Evolutionary conservation across 2,113 vertebrate species (phyloP).

Genomic region (Arothron firmamentum): DNA sequence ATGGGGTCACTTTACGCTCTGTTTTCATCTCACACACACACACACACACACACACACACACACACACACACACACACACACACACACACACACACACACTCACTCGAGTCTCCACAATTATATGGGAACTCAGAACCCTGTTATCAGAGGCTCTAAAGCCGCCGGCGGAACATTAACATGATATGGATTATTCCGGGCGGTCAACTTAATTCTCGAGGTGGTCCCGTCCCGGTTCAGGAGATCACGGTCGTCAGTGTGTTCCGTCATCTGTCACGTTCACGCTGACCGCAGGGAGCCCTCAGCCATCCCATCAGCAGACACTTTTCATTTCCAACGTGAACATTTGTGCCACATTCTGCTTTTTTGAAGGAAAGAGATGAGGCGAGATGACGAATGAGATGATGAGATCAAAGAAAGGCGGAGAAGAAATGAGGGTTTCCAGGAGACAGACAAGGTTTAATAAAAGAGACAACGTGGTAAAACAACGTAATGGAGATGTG

Average conservation of each 20-base stretch:
- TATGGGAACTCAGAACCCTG: constrained; percentile 21
- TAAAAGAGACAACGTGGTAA: too few species aligned
- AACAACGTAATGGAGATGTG: too few species aligned
- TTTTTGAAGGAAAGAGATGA: too few species aligned
- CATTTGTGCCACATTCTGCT: too few species aligned
- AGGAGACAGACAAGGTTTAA: too few species aligned
- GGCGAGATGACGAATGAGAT: too few species aligned
- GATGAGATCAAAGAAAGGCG: too few species aligned
- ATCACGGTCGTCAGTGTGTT: constrained; percentile 8
- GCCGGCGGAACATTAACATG: constrained; percentile 43
- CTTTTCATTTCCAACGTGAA: neutral
- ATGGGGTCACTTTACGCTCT: constrained; percentile 1
- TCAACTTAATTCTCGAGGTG: constrained; percentile 31
- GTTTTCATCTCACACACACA: constrained; percentile 1
- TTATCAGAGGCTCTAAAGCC: constrained; percentile 40
- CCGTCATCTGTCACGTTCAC: constrained; percentile 20
- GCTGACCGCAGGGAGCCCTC: neutral
- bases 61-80: constrained; percentile 26
- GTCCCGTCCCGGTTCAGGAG: constrained; percentile 6
- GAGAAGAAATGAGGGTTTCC: too few species aligned
- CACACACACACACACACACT: constrained; percentile 27
- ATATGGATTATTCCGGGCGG: constrained; percentile 53
- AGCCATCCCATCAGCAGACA: too few species aligned
- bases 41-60: constrained; percentile 27
- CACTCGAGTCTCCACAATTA: constrained; percentile 17